A percentile compares a stretch with the other conserved stretches of the same genome.
phyloP scores from a whole-genome alignment of 2,888 invertebrate genomes.

The Priocnemis perturbator region DNA sequence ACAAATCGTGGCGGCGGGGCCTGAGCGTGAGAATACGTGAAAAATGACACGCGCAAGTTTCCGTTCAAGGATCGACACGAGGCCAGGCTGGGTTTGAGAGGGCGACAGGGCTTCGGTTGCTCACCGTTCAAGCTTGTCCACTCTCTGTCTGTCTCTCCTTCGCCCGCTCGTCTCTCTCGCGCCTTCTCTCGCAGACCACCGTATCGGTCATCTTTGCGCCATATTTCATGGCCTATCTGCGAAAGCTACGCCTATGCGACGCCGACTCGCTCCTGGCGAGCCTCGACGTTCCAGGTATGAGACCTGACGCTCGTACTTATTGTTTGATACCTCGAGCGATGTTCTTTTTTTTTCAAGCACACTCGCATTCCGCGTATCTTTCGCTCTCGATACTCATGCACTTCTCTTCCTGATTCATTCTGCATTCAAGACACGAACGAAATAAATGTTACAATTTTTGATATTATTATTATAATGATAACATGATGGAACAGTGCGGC shows the following conservation, averaged over 20 bases:
- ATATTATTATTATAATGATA: too few relatives aligned
- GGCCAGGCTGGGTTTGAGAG: background rate
- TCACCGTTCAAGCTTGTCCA: too few relatives aligned
- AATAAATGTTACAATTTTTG: too few relatives aligned
- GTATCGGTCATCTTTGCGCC: constrained; percentile 69
- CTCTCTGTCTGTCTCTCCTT: too few relatives aligned
- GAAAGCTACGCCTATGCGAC: constrained; percentile 25
- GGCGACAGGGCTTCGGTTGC: constrained; percentile 16
- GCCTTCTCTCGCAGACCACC: constrained; percentile 51
- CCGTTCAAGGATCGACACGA: constrained; percentile 6
- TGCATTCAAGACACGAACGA: too few relatives aligned
- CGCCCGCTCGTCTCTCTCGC: constrained; percentile 3
- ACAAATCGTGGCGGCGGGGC: constrained; percentile 1
- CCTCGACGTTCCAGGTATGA: constrained; percentile 4
- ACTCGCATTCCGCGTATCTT: too few relatives aligned
- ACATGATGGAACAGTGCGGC: too few relatives aligned
- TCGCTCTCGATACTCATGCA: too few relatives aligned
- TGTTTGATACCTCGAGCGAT: too few relatives aligned
- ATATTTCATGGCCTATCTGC: constrained; percentile 69
- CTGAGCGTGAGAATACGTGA: constrained; percentile 2
- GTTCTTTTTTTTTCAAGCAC: too few relatives aligned
- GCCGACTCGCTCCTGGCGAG: constrained; percentile 24
- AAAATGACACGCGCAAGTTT: constrained; percentile 13
- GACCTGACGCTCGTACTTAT: too few relatives aligned
- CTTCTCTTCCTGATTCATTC: too few relatives aligned